Evolutionary conservation across 2,113 vertebrate genomes (phyloP).

Genomic region (Gymnarchus niloticus): DNA sequence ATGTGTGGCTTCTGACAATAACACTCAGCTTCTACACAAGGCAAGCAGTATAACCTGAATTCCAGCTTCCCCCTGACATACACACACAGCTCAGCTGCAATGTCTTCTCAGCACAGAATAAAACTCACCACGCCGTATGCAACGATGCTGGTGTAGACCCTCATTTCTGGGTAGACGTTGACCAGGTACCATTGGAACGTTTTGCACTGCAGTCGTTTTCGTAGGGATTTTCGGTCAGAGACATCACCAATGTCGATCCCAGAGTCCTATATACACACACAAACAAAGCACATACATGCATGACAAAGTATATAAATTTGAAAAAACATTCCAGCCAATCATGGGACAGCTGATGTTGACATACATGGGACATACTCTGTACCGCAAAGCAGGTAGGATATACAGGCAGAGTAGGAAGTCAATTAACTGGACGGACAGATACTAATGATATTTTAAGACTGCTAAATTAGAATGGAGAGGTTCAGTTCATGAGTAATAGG

Average conservation of each 20-base stretch:
- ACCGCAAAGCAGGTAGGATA: background rate
- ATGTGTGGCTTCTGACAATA: background rate
- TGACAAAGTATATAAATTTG: background rate
- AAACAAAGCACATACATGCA: background rate
- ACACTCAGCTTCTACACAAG: background rate
- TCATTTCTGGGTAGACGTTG: constrained; percentile 90
- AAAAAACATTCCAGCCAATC: background rate
- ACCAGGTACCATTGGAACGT: constrained; percentile 94
- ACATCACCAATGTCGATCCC: constrained; percentile 91
- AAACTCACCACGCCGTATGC: constrained; percentile 85
- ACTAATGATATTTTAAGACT: background rate
- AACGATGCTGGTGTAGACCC: constrained; percentile 79
- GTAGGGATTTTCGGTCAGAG: constrained; percentile 74
- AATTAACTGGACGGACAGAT: background rate
- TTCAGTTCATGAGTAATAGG: no score
- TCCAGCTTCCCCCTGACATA: background rate
- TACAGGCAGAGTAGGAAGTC: background rate
- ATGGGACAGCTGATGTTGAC: background rate
- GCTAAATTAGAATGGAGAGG: background rate
- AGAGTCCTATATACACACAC: constrained; percentile 66
- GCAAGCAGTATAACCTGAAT: background rate
- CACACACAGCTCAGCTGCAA: background rate
- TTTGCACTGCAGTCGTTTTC: constrained; percentile 79
- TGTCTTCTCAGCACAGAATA: background rate
- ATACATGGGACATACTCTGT: background rate